phyloP scores from a whole-genome alignment of 2,113 vertebrate genomes.

The Oceanodroma tethys region DNA sequence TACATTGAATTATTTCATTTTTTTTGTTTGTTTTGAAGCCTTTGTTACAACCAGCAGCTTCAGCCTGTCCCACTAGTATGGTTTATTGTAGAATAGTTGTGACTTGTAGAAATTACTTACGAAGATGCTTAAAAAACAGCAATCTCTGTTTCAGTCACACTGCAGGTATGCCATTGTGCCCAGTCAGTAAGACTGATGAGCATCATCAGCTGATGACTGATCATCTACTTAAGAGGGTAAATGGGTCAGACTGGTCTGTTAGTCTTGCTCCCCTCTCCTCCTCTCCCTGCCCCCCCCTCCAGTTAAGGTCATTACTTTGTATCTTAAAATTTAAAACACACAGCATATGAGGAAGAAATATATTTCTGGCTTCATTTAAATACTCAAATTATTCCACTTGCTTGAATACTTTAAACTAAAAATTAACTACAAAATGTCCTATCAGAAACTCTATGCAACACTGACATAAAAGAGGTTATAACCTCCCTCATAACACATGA shows the following conservation, averaged over 20 bases:
- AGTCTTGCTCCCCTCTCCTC: neutral
- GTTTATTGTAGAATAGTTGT: neutral
- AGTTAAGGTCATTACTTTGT: neutral
- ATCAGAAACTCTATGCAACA: neutral
- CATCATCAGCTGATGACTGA: constrained; percentile 35
- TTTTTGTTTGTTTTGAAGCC: neutral
- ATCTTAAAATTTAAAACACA: neutral
- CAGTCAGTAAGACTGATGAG: neutral
- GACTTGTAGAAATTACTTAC: neutral
- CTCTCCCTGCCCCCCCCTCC: fast-evolving
- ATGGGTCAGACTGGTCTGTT: constrained; percentile 42
- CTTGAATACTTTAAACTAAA: neutral
- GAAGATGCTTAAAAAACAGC: neutral
- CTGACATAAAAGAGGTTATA: neutral
- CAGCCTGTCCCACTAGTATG: neutral
- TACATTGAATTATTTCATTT: neutral
- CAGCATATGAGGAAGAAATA: neutral
- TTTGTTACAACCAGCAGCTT: neutral
- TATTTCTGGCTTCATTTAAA: neutral
- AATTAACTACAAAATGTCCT: neutral
- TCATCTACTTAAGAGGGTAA: constrained; percentile 51
- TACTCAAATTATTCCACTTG: neutral
- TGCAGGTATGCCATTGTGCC: constrained; percentile 1
- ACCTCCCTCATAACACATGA: neutral
- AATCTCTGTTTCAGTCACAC: neutral